phyloP scores from a whole-genome alignment of 2,888 invertebrate genomes.

The Acronicta aceris region DNA sequence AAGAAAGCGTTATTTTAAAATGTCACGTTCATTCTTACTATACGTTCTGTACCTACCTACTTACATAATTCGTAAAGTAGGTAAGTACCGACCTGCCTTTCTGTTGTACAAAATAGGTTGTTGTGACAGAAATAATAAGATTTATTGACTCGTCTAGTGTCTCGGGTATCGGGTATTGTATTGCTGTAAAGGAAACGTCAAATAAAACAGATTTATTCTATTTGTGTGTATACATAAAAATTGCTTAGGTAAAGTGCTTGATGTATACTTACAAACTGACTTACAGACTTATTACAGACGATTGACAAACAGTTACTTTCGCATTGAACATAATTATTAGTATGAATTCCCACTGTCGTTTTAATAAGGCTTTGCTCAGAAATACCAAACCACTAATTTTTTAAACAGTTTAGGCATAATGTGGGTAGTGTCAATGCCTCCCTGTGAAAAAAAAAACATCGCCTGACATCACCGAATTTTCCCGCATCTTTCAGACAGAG shows the following conservation, averaged over 20 bases:
- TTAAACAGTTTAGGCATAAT: not conserved
- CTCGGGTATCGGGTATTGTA: too few relatives aligned
- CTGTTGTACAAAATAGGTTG: too few relatives aligned
- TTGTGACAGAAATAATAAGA: too few relatives aligned
- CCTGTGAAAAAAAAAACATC: conserved; percentile 34
- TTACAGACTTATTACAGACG: too few relatives aligned
- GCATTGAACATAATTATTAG: too few relatives aligned
- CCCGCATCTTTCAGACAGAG: conserved; percentile 6
- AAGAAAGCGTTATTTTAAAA: conserved; percentile 11
- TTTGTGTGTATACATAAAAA: too few relatives aligned
- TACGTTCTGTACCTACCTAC: not conserved
- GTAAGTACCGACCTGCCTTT: not conserved
- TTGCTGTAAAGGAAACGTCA: too few relatives aligned
- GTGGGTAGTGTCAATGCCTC: conserved; percentile 37
- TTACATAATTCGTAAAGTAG: conserved; percentile 19
- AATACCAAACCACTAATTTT: conserved; percentile 1
- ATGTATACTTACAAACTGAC: too few relatives aligned
- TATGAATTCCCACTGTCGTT: too few relatives aligned
- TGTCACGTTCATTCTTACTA: conserved; percentile 28
- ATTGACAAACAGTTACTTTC: not conserved
- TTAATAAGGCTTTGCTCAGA: conserved; percentile 9
- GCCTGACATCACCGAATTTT: conserved; percentile 29
- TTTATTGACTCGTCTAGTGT: too few relatives aligned
- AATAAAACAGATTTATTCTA: too few relatives aligned
- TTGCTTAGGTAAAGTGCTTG: too few relatives aligned